These are phyloP conservation scores for Hypotaenidia philippensis DNA, from an alignment of 2,797 vertebrate genomes.

Conservation along the genomic window DNA sequence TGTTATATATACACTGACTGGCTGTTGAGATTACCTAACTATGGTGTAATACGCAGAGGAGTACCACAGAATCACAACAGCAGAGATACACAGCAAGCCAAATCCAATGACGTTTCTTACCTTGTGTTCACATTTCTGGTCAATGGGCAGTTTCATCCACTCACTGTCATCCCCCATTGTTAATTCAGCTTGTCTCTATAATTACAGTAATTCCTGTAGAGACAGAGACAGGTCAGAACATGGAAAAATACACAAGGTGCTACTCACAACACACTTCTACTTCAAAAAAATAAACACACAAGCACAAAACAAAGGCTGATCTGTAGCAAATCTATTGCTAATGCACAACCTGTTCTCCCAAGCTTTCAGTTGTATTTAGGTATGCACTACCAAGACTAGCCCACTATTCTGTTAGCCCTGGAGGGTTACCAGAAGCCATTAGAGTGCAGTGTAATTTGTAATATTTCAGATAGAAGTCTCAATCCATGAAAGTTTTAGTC, in stretches of 20 bases:
- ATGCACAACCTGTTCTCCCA: neutral
- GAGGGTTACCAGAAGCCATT: neutral
- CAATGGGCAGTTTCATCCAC: conserved; percentile 96
- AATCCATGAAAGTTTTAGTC: neutral
- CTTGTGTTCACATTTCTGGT: conserved; percentile 99
- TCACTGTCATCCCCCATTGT: conserved; percentile 97
- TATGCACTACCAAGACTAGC: neutral
- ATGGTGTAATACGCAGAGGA: neutral
- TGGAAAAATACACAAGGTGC: neutral
- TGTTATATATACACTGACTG: fast-evolving
- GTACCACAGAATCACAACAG: neutral
- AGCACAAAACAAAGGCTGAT: neutral
- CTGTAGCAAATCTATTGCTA: neutral
- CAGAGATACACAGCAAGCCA: neutral
- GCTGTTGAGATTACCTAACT: neutral
- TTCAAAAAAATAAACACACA: neutral
- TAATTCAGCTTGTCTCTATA: conserved; percentile 63
- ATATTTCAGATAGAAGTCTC: neutral
- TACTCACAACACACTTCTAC: neutral
- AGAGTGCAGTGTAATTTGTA: neutral
- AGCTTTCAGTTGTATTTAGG: neutral
- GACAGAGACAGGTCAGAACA: neutral
- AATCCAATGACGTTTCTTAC: conserved; percentile 73
- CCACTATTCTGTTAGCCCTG: neutral
- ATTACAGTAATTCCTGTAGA: conserved; percentile 67